Base-by-base conservation (phyloP, 2,888 invertebrate species). In the Phortica magna region DNA sequence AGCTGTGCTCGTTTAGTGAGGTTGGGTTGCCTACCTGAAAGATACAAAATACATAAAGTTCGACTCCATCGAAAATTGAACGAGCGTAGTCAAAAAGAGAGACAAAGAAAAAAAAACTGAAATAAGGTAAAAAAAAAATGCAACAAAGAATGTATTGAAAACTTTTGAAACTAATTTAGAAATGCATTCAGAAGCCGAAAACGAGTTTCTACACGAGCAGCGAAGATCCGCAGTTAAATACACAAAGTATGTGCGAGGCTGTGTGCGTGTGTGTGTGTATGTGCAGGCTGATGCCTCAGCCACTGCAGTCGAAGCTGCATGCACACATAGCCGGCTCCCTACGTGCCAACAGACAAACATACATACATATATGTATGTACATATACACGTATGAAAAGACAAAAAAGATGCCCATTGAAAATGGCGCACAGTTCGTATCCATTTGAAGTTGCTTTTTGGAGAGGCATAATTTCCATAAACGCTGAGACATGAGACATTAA, bases 141-240 rank as follows among this genome's bases (percentile, higher is more conserved):
- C 82, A 88, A 85, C 87, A 84, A 85, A 83, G 82, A 85, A 81
- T 82, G 83, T 86, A 85, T 85, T 86, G 88, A 86, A 81, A 81
- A 80, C 70, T 68, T 55, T 73, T 74, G 78, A 82, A 85, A 83
- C 87, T 87, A 85, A 88, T 87, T 88, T 88, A 88, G 88, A 80
- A 87, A 78, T 79, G 77, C 57, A 57, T 53, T 64, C 64, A 31
- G 74, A 31, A 22, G 39, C 83, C 82, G n/a, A 83, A 88, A 85
- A 85, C 88, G 79, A 78, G 85, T 85, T 85, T 88, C 17, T 80
- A 76, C 31, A 31, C 31, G 31, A 42, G 17, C n/a, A 12, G 22
- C 48, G 53, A 22, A 68, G 31, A 76, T 53, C 39, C 19, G 12
- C 73, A 83, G 78, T 79, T 79, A 78, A 71, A 85, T 80, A 81